Base-by-base conservation (phyloP, 2,797 vertebrate species). In the Fratercula arctica region DNA sequence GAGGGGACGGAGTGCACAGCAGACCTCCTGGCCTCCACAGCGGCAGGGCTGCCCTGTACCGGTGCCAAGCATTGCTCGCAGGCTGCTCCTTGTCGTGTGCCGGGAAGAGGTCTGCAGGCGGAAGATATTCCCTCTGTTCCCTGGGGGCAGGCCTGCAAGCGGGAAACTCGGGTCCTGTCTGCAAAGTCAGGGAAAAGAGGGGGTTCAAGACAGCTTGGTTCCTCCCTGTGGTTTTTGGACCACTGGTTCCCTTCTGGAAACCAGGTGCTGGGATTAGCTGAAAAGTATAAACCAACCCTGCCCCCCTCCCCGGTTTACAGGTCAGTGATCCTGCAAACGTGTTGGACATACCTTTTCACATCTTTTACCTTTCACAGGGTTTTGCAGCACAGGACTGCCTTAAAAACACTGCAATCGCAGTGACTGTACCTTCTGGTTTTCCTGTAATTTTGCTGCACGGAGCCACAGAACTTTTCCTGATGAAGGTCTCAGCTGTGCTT, bases 11-110 rank as follows among this genome's bases (percentile, higher is more conserved):
- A 81, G 3, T 1, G 18, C 6, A 4, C 64, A 84, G 53, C 37
- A 51, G 70, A 29, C 28, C 31, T 63, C 35, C 67, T 50, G 46
- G 63, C 26, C 21, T 70, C 31, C 63, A 48, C 26, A 13, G 43
- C 19, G 35, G 35, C n/a, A n/a, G 31, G 61, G 46, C 51, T 89
- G 67, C 43, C 21, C 54, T 16, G 28, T 54, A 9, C 31, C 4
- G 2, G 33, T 39, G 74, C 61, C 1, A 8, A 37, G 61, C 41
- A 21, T 46, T 2, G 3, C 45, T 85, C 3, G 0, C 5, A 26
- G 31, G 50, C 59, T 1, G 0, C 50, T 35, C 29, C 50, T 78
- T 28, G 23, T 19, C 0, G 1, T 29, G 37, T 57, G 82, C 51
- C 1, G 13, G 14, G 35, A 77, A 59, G 64, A 61, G 24, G 11